These are phyloP conservation scores for Acrossocheilus fasciatus DNA, from an alignment of 2,797 vertebrate genomes.

Conservation along the genomic window DNA sequence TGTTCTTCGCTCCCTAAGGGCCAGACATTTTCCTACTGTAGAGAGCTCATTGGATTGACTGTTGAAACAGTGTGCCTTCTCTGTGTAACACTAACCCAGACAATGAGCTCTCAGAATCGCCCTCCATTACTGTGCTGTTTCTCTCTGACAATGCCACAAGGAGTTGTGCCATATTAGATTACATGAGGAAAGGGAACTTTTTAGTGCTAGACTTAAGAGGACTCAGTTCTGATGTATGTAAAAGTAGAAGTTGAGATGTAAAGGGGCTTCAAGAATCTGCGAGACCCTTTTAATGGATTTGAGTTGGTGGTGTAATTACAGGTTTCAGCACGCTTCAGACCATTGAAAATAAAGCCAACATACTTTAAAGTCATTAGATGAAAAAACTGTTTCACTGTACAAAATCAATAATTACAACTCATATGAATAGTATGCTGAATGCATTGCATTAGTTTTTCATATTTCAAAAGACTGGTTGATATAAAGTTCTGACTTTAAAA, in stretches of 20 bases:
- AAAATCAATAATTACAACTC: background rate
- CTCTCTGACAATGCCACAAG: conserved; percentile 54
- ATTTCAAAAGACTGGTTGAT: background rate
- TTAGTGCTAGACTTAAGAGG: conserved; percentile 39
- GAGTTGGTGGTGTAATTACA: conserved; percentile 29
- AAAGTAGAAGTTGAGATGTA: conserved; percentile 29
- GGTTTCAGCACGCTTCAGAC: conserved; percentile 12
- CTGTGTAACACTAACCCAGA: conserved; percentile 61
- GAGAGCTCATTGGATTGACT: conserved; percentile 60
- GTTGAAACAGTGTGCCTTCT: conserved; percentile 66
- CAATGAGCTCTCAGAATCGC: conserved; percentile 64
- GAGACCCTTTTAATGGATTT: conserved; percentile 1
- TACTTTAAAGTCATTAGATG: background rate
- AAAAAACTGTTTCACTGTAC: background rate
- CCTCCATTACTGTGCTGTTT: conserved; percentile 58
- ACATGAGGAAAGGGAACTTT: conserved; percentile 55
- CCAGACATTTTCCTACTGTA: conserved; percentile 65
- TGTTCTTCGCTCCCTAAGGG: conserved; percentile 58
- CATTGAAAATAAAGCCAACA: background rate
- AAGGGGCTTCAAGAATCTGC: background rate
- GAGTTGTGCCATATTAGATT: conserved; percentile 60
- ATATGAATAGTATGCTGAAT: background rate
- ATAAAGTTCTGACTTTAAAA: background rate
- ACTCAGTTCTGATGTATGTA: conserved; percentile 36
- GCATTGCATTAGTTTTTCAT: background rate